Conservation (phyloP, 1,140 invertebrate genomes). For the Phymorhynchus buccinoides region DNA sequence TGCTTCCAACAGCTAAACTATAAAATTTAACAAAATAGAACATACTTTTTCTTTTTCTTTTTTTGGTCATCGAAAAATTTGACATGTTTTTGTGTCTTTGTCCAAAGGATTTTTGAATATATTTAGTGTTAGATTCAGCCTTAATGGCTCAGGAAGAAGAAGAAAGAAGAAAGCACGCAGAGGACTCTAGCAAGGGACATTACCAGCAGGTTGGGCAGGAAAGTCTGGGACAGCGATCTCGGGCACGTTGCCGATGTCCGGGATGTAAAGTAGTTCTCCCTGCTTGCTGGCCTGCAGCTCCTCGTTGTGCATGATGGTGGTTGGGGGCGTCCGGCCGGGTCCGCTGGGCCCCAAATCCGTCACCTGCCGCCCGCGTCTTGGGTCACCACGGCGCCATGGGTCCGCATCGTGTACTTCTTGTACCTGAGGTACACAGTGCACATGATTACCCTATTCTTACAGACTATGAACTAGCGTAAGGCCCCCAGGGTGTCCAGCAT, state of each 20-base stretch:
- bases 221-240: constrained; percentile 90
- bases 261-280: constrained; percentile 89
- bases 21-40: too few relatives aligned
- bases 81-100: too few relatives aligned
- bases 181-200: background rate
- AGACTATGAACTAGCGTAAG: too few relatives aligned
- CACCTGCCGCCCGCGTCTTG: constrained; percentile 72
- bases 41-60: too few relatives aligned
- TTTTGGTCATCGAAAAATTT: too few relatives aligned
- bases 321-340: constrained; percentile 85
- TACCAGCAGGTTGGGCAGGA: constrained; percentile 88
- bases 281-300: constrained; percentile 78
- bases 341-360: constrained; percentile 72
- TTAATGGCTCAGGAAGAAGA: background rate
- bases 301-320: constrained; percentile 84
- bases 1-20: too few relatives aligned
- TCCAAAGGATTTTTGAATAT: too few relatives aligned
- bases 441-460: too few relatives aligned
- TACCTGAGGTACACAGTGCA: constrained; percentile 71
- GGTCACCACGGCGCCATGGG: constrained; percentile 75
- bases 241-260: constrained; percentile 86
- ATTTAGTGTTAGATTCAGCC: too few relatives aligned
- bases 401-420: constrained; percentile 77
- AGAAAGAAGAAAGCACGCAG: background rate
- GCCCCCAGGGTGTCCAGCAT: too few relatives aligned